Percentiles rank a stretch among this genome's conserved stretches.
These are phyloP conservation scores for Choloepus hoffmanni DNA, from an alignment of 2,113 vertebrate genomes.

Conservation along the genomic window DNA sequence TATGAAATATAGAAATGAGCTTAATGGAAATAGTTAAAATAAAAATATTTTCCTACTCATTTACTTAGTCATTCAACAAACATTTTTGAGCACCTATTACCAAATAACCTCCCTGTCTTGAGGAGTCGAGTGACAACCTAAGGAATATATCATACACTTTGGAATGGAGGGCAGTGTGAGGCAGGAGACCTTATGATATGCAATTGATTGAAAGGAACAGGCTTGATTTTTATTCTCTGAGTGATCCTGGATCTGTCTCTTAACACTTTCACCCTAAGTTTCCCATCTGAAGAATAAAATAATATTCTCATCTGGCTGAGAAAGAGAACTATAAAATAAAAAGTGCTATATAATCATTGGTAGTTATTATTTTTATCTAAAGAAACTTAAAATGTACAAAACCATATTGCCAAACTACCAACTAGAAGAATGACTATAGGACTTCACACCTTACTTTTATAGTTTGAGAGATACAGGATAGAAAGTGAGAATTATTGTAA, in stretches of 20 bases:
- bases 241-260: neutral
- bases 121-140: neutral
- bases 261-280: neutral
- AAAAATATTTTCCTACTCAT: slow-evolving; percentile 35
- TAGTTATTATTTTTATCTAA: slow-evolving; percentile 21
- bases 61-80: neutral
- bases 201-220: neutral
- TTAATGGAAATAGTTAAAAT: slow-evolving; percentile 33
- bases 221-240: neutral
- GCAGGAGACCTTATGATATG: neutral
- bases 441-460: neutral
- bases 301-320: neutral
- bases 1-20: slow-evolving; percentile 62
- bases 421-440: slow-evolving; percentile 3
- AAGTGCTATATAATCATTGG: neutral
- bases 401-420: neutral
- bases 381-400: neutral
- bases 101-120: neutral
- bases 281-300: slow-evolving; percentile 38
- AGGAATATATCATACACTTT: neutral
- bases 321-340: neutral
- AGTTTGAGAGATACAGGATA: neutral
- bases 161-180: neutral
- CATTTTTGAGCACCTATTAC: neutral
- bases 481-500: slow-evolving; percentile 6